Base-by-base conservation (phyloP, 2,888 invertebrate genomes). In the Cryptus armator region DNA sequence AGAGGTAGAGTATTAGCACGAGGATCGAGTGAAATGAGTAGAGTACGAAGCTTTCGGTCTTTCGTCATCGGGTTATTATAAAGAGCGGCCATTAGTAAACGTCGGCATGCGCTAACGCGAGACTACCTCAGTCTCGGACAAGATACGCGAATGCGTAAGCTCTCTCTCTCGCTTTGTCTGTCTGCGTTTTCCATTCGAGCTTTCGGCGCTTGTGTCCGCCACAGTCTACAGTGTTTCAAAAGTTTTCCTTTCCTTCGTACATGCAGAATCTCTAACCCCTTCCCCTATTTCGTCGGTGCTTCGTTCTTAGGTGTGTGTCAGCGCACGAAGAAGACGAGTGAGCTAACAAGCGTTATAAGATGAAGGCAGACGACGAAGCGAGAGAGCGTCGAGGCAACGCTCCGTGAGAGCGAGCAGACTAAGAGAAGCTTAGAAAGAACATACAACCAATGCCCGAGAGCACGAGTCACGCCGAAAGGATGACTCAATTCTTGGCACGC, bases 401-500 rank as follows among this genome's bases (percentile, higher is more conserved):
- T 56, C 53, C 70, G 59, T 48, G 76, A 66, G 70, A 62, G 71
- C 59, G 64, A 10, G 67, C 81, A 48, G 74, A 79, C 44, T 71
- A 19, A 71, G 67, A 77, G 43, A 67, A 74, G 74, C 59, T 77
- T 19, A 44, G 72, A 12, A 75, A 70, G 77, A 46, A 77, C 37
- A 43, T 10, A 46, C 12, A 56, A 68, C 37, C 43, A 56, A 56
- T 67, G 70, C 83, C 74, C 56, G 70, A 53, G 74, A 84, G 80
- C 75, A 71, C 48, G 84, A 81, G 78, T 84, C 77, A 78, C 64
- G 81, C 81, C 78, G 82, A 81, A 66, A 84, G 87, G 87, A 89
- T 91, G 91, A 91, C 90, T 91, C 91, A 91, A 91, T 91, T 91
- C 88, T 91, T 91, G 91, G 91, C 91, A 91, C 88, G 82, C 59